Conservation (phyloP, 30 jellyfish, hydroid and myxozoan genomes). For the Chironex yamaguchii region DNA sequence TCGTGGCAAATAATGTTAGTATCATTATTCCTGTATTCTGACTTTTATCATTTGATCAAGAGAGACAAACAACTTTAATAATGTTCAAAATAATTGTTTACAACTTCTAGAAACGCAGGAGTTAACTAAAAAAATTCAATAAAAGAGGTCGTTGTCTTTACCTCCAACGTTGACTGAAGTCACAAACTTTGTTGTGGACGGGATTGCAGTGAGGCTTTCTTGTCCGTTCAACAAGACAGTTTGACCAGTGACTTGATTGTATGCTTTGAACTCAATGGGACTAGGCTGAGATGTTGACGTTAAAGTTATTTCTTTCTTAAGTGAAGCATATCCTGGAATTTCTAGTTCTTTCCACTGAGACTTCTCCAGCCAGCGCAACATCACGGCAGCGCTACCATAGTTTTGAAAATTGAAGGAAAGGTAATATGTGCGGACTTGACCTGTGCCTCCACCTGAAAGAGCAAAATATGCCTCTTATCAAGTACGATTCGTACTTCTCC, state of each 20-base stretch:
- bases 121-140: no score
- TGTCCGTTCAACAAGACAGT: slow-evolving; percentile 35
- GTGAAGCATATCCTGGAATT: slow-evolving; percentile 45
- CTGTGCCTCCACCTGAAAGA: no score
- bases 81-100: no score
- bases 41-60: no score
- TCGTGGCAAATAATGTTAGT: no score
- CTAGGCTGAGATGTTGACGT: slow-evolving; percentile 70
- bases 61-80: no score
- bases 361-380: slow-evolving; percentile 43
- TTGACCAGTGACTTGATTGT: slow-evolving; percentile 37
- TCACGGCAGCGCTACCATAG: slow-evolving; percentile 43
- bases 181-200: slow-evolving; percentile 33
- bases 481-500: no score
- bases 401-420: slow-evolving; percentile 51
- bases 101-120: no score
- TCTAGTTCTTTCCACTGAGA: slow-evolving; percentile 63
- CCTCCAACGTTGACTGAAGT: background rate
- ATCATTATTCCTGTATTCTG: no score
- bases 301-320: slow-evolving; percentile 35
- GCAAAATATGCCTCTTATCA: no score
- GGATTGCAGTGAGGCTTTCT: slow-evolving; percentile 49
- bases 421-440: slow-evolving; percentile 10
- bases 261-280: slow-evolving; percentile 61
- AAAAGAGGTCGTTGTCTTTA: no score